Percentiles rank a stretch among this genome's conserved stretches.
phyloP scores from a whole-genome alignment of 2,797 vertebrate species.

The Amblyraja radiata region DNA sequence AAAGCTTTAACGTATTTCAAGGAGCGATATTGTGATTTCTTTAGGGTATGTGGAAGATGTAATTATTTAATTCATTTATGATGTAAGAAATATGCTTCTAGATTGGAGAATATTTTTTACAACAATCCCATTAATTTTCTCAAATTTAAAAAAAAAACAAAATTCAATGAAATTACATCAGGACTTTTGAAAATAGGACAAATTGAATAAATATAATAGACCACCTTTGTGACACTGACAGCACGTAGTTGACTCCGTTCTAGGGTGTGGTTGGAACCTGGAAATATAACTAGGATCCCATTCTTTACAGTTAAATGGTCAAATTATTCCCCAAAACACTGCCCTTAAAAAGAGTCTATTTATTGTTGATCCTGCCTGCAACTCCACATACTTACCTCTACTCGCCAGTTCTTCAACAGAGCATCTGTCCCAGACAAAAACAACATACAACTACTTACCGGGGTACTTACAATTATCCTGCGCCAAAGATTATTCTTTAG shows the following conservation, averaged over 20 bases:
- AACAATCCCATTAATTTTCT: neutral
- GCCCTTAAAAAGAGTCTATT: neutral
- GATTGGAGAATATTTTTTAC: neutral
- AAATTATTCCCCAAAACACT: neutral
- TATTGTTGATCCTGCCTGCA: neutral
- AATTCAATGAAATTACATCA: neutral
- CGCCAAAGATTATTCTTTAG: slow-evolving; percentile 18
- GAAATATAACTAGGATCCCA: neutral
- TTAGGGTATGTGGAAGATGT: neutral
- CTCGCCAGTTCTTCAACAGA: slow-evolving; percentile 42
- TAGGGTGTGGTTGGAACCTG: neutral
- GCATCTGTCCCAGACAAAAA: slow-evolving; percentile 35
- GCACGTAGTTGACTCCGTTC: neutral
- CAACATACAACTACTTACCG: slow-evolving; percentile 43
- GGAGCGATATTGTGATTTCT: neutral
- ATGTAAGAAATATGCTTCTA: neutral
- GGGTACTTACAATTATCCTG: slow-evolving; percentile 40
- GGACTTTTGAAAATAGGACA: neutral
- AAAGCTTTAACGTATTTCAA: neutral
- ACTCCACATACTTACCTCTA: slow-evolving; percentile 38
- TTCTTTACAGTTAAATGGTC: no score
- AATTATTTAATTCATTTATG: neutral
- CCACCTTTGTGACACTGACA: neutral
- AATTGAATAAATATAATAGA: neutral
- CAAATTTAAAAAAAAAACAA: neutral